Conservation (phyloP, 2,888 invertebrate species). For the Chalcosyrphus nemorum region DNA sequence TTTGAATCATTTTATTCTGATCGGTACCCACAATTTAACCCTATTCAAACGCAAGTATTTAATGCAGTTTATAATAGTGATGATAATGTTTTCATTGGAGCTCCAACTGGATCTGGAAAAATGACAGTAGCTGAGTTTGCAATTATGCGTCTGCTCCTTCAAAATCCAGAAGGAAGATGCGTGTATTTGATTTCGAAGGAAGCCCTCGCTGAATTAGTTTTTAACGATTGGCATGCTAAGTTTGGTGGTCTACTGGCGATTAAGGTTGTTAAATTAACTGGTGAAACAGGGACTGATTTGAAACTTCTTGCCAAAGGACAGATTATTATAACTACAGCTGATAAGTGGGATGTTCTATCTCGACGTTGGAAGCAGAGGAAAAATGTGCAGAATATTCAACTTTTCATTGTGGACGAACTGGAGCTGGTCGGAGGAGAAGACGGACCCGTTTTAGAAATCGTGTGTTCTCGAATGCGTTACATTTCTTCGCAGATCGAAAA, state of each 20-base stretch:
- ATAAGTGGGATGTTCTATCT: constrained; percentile 99
- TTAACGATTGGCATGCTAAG: constrained; percentile 95
- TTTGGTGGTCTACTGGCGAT: constrained; percentile 91
- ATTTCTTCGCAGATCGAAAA: constrained; percentile 96
- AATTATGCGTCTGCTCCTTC: constrained; percentile 91
- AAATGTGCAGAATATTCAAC: constrained; percentile 97
- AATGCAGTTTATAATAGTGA: constrained; percentile 99
- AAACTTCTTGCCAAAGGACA: constrained; percentile 96
- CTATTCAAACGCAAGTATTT: constrained; percentile 99
- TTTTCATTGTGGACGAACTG: constrained; percentile 98
- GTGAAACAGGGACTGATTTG: constrained; percentile 98
- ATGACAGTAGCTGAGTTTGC: constrained; percentile 98
- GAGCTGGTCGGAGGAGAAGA: constrained; percentile 95
- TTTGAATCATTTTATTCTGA: constrained; percentile 94
- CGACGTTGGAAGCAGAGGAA: constrained; percentile 99
- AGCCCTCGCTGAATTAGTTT: constrained; percentile 93
- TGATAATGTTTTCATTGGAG: constrained; percentile 98
- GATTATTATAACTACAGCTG: constrained; percentile 97
- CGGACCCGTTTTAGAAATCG: constrained; percentile 96
- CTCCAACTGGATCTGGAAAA: constrained; percentile 95
- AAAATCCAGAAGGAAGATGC: constrained; percentile 90
- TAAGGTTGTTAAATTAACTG: constrained; percentile 94
- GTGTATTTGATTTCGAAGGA: constrained; percentile 97
- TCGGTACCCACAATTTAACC: constrained; percentile 96
- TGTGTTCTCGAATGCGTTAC: constrained; percentile 95